A percentile compares a stretch with the other conserved stretches of the same genome.
phyloP scores from a whole-genome alignment of 37 sponge, comb jelly and placozoan species.

The Beroe ovata region DNA sequence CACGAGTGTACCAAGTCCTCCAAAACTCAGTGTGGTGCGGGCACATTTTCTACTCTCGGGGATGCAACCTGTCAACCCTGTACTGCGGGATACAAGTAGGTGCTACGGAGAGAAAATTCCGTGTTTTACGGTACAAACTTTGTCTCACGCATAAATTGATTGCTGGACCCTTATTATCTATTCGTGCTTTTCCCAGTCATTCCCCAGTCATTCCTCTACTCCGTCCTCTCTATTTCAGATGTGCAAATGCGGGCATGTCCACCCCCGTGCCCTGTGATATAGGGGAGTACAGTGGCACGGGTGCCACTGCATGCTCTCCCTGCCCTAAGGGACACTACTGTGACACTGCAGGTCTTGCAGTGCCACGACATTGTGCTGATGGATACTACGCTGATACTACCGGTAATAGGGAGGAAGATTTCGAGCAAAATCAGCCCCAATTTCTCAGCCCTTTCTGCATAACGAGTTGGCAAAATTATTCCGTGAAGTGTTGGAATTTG shows the following conservation, averaged over 20 bases:
- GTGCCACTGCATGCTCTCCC: neutral
- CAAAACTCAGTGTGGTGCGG: neutral
- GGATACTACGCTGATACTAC: conserved; percentile 18
- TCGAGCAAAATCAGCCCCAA: too few relatives aligned
- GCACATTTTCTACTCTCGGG: neutral
- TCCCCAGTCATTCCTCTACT: neutral
- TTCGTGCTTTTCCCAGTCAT: neutral
- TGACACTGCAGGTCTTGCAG: neutral
- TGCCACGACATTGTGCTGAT: neutral
- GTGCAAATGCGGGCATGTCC: neutral
- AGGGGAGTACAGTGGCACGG: neutral
- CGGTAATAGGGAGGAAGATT: neutral
- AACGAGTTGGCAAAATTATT: too few relatives aligned
- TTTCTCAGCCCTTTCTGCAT: too few relatives aligned
- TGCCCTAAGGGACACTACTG: conserved; percentile 34
- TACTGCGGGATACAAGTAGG: conserved; percentile 23
- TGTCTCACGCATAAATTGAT: too few relatives aligned
- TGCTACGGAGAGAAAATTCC: too few relatives aligned
- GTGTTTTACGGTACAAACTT: too few relatives aligned
- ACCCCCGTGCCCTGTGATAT: neutral
- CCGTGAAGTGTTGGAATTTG: too few relatives aligned
- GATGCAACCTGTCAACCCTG: neutral
- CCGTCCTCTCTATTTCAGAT: neutral
- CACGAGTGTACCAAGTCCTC: conserved; percentile 13
- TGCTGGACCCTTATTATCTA: neutral